Evolutionary conservation across 2,888 invertebrate genomes (phyloP).

Genomic region (Taphrorychus bicolor): DNA sequence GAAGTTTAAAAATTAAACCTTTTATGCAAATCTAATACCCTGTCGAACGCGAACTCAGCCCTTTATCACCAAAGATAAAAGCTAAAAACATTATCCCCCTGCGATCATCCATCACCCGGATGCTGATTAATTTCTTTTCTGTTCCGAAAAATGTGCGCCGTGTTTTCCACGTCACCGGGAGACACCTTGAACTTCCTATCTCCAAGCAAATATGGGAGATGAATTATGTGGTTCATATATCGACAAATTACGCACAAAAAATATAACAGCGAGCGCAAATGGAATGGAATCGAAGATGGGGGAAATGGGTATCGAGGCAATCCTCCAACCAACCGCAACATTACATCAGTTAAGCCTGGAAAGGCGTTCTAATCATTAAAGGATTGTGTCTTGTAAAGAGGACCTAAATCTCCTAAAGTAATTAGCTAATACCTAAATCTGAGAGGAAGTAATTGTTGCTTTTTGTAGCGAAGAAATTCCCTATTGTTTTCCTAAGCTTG

Average conservation of each 20-base stretch:
- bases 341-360: background rate
- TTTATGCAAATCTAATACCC: constrained; percentile 12
- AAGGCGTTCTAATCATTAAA: constrained; percentile 7
- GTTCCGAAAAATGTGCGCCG: background rate
- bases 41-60: constrained; percentile 19
- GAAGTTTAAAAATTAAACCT: constrained; percentile 8
- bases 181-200: background rate
- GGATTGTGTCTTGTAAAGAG: constrained; percentile 6
- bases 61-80: constrained; percentile 20
- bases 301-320: background rate
- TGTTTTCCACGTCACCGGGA: background rate
- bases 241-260: background rate
- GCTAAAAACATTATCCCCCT: constrained; percentile 6
- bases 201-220: background rate
- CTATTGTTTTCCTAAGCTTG: constrained; percentile 14
- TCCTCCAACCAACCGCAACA: background rate
- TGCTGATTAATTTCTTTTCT: constrained; percentile 4
- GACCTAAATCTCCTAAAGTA: constrained; percentile 17
- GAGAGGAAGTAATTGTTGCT: constrained; percentile 20
- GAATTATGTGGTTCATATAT: background rate
- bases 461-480: constrained; percentile 14
- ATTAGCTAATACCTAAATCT: constrained; percentile 21
- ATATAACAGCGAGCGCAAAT: background rate
- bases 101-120: constrained; percentile 2
- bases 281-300: background rate